Evolutionary conservation across 37 sponge, comb jelly and placozoan genomes (phyloP).

Genomic region (Haliclona indistincta): DNA sequence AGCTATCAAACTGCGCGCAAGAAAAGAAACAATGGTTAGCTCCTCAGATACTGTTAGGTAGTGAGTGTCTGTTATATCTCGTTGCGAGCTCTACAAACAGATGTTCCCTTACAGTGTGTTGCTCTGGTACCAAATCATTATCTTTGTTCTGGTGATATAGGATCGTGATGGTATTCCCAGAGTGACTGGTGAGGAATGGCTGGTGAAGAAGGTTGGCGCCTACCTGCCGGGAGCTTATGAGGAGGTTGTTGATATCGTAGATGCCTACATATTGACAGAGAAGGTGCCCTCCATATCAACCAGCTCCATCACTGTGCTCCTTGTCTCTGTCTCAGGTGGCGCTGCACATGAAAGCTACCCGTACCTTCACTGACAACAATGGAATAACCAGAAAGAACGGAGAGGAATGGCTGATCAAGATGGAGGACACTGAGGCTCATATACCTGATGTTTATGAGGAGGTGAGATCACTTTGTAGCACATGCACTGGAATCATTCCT

Average conservation of each 20-base stretch:
- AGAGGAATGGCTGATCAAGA: constrained; percentile 98
- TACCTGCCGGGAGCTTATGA: constrained; percentile 99
- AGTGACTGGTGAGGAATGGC: constrained; percentile 99
- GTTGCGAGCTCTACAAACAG: too few species aligned
- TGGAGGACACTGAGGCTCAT: constrained; percentile 99
- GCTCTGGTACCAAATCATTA: background rate
- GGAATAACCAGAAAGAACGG: constrained; percentile 93
- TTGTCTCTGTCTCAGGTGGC: constrained; percentile 65
- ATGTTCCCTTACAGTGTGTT: background rate
- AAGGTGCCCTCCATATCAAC: constrained; percentile 62
- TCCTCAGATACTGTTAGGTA: background rate
- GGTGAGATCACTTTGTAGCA: constrained; percentile 15
- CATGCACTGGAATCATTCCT: background rate
- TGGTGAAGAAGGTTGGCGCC: constrained; percentile 97
- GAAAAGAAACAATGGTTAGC: constrained; percentile 90
- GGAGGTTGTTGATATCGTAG: constrained; percentile 92
- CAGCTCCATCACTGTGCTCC: background rate
- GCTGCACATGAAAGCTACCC: constrained; percentile 93
- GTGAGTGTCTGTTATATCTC: too few species aligned
- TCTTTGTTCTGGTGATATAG: constrained; percentile 24
- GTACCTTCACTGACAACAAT: constrained; percentile 87
- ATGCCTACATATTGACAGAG: constrained; percentile 98
- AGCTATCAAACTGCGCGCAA: constrained; percentile 93
- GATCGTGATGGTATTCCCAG: constrained; percentile 88
- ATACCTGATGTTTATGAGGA: constrained; percentile 99